A percentile compares a stretch with the other conserved stretches of the same genome.
phyloP scores from a whole-genome alignment of 92 coral and sea anemone species.

The Epizoanthus rinbou region DNA sequence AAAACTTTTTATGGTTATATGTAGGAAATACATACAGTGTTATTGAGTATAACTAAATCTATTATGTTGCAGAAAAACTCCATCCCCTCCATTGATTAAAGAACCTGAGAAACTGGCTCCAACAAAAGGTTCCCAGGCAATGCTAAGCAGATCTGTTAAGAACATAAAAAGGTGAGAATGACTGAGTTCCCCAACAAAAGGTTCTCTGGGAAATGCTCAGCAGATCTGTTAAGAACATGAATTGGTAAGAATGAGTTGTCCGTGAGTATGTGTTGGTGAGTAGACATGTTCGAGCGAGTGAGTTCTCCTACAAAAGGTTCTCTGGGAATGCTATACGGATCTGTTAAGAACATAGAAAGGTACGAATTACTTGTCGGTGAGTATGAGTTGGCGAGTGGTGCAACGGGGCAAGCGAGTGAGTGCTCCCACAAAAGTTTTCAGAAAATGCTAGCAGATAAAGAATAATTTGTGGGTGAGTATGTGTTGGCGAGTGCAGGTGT shows the following conservation, averaged over 20 bases:
- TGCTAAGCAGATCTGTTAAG: constrained; percentile 50
- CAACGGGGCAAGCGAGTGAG: too few species aligned
- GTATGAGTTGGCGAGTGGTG: too few species aligned
- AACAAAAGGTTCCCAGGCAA: constrained; percentile 50
- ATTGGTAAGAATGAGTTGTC: constrained; percentile 30
- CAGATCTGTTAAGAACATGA: constrained; percentile 43
- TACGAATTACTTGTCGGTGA: too few species aligned
- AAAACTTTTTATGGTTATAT: not conserved
- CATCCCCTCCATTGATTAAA: constrained; percentile 75
- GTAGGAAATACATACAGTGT: constrained; percentile 9
- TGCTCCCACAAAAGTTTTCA: too few species aligned
- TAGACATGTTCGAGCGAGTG: not conserved
- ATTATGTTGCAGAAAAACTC: constrained; percentile 54
- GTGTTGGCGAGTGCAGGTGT: not conserved
- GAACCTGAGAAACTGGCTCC: constrained; percentile 75
- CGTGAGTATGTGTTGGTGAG: not conserved
- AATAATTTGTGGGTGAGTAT: not conserved
- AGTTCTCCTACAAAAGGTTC: constrained; percentile 49
- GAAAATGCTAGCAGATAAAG: constrained; percentile 48
- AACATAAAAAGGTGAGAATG: too few species aligned
- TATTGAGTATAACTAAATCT: not conserved
- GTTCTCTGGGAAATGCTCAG: constrained; percentile 49
- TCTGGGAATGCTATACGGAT: constrained; percentile 50
- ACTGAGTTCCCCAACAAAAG: too few species aligned
- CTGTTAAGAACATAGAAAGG: constrained; percentile 5